Conservation (phyloP, 2,888 invertebrate species). For the Dioctria linearis region DNA sequence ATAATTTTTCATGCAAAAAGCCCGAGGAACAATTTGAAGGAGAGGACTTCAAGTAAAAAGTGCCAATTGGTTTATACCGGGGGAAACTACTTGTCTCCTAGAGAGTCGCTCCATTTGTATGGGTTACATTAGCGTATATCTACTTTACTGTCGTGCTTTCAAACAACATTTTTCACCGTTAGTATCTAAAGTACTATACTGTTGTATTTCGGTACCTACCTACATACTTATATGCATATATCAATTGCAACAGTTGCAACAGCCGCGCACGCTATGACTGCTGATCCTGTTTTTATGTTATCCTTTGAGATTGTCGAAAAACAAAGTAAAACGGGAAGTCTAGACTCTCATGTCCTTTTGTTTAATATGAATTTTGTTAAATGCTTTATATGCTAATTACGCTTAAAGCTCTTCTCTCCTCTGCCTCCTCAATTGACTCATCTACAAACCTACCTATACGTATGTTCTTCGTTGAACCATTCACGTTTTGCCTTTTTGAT, state of each 20-base stretch:
- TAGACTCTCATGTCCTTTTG: conserved; percentile 26
- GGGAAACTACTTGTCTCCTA: conserved; percentile 38
- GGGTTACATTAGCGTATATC: neutral
- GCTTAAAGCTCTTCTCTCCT: neutral
- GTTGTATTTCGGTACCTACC: too few relatives aligned
- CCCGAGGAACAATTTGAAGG: conserved; percentile 32
- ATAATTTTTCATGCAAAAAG: conserved; percentile 33
- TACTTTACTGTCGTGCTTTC: neutral
- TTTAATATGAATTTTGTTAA: conserved; percentile 29
- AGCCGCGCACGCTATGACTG: neutral
- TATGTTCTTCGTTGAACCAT: too few relatives aligned
- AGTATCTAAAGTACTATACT: too few relatives aligned
- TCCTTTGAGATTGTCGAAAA: conserved; percentile 25
- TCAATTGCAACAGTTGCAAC: too few relatives aligned
- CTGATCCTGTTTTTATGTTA: conserved; percentile 34
- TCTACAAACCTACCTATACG: too few relatives aligned
- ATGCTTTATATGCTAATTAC: conserved; percentile 42
- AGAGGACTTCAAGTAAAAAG: conserved; percentile 30
- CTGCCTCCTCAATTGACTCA: too few relatives aligned
- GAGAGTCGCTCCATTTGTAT: conserved; percentile 29
- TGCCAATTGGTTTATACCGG: conserved; percentile 39
- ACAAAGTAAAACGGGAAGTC: conserved; percentile 17
- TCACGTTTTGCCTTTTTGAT: too few relatives aligned
- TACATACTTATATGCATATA: too few relatives aligned
- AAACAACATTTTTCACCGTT: conserved; percentile 2